Evolutionary conservation across 2,113 vertebrate genomes (phyloP), one percentile per base, ranked within the genome.

Genomic region (Acanthochromis polyacanthus): DNA sequence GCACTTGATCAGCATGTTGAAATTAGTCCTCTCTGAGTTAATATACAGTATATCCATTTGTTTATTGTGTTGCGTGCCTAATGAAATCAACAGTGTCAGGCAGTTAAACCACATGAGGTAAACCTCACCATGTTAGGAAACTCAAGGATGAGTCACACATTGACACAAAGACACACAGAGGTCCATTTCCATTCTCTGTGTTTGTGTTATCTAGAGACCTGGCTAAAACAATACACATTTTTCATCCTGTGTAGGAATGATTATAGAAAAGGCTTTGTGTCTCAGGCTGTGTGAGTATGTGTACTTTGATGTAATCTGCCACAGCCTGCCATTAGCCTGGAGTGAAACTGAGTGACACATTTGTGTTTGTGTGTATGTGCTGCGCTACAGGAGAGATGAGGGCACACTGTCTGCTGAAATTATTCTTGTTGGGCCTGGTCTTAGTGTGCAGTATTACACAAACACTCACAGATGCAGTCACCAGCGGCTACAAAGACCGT

Each of bases 291-390:
- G 66, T 58, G 40, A 32, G 25, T 56, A 55, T 23, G 51, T 64
- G 43, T 7, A 17, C 32, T 40, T 55, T 59, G 48, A 52, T 69
- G 20, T 84, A 66, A 75, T 75, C 65, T 75, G 46, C 50, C 40
- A 20, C 63, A 28, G 30, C 32, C 19, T 66, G 40, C 58, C 30
- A 1, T 11, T 70, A 32, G 74, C 71, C 78, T 75, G 71, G 45
- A 65, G 78, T 68, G 60, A 58, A 67, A 63, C 62, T 25, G 56
- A 84, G 72, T 28, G 32, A 78, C 45, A 17, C 15, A 17, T 74
- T 22, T 62, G 19, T 57, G 53, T 38, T 16, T 55, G 25, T 71
- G 32, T 59, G 20, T 12, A 45, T 30, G 45, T 66, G 52, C 19
- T 23, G 40, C 10, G 64, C 51, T 38, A 19, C 53, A 81, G 4